These are phyloP conservation scores for Ophiothrix spiculata DNA, from an alignment of 35 echinoderm and acorn worm genomes.

Conservation along the genomic window DNA sequence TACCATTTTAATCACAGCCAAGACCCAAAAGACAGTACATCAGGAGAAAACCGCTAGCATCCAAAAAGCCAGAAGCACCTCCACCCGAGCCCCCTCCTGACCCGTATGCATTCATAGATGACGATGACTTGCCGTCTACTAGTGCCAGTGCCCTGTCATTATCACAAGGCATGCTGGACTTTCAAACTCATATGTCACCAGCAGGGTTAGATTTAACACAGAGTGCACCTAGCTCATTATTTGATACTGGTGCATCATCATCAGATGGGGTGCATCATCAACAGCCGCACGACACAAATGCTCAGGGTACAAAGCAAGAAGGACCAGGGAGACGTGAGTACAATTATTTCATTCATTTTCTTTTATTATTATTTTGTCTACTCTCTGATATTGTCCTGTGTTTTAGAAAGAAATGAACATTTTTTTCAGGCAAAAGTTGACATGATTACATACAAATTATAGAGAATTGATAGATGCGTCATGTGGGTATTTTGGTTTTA, in stretches of 20 bases:
- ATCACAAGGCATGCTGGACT: conserved; percentile 65
- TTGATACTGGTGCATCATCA: too few species aligned
- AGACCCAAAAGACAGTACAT: conserved; percentile 94
- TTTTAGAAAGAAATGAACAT: too few species aligned
- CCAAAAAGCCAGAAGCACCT: conserved; percentile 53
- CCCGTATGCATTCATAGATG: conserved; percentile 25
- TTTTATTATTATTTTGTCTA: too few species aligned
- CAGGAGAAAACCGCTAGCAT: conserved; percentile 78
- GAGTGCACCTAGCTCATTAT: conserved; percentile 70
- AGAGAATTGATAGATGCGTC: too few species aligned
- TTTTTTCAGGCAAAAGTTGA: too few species aligned
- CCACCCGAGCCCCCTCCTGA: conserved; percentile 8
- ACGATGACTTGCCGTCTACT: conserved; percentile 80
- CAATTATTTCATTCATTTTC: too few species aligned
- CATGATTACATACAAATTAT: too few species aligned
- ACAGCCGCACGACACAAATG: neutral
- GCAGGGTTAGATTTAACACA: conserved; percentile 57
- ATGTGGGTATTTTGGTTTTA: too few species aligned
- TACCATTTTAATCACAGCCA: conserved; percentile 71
- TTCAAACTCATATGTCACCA: conserved; percentile 27
- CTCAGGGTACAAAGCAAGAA: conserved; percentile 31
- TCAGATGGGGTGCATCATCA: neutral
- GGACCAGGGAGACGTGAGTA: conserved; percentile 61
- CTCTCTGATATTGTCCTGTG: too few species aligned
- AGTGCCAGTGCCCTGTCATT: conserved; percentile 57